Conservation (phyloP, 2,888 invertebrate species). For the Dicyrtoma fusca region DNA sequence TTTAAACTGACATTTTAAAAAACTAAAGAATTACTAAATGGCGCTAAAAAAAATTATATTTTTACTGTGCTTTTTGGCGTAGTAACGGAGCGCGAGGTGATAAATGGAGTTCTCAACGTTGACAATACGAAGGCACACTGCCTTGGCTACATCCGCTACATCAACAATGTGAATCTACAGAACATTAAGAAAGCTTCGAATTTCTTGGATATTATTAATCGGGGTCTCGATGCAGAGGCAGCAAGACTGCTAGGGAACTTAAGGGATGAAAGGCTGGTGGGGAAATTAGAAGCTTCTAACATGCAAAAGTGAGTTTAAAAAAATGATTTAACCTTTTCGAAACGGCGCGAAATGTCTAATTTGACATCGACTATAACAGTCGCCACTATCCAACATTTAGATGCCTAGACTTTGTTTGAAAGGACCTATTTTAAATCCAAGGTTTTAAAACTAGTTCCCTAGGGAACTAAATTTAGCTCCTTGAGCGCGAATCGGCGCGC, state of each 20-base stretch:
- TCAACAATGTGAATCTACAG: slow-evolving; percentile 95
- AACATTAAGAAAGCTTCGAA: slow-evolving; percentile 91
- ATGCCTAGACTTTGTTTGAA: no score
- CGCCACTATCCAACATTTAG: no score
- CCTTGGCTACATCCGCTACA: slow-evolving; percentile 89
- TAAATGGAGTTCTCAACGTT: slow-evolving; percentile 90
- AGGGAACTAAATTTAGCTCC: no score
- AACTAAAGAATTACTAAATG: background rate
- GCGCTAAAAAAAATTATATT: background rate
- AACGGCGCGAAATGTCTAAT: no score
- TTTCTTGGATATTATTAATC: slow-evolving; percentile 91
- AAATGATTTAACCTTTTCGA: no score
- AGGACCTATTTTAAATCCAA: no score
- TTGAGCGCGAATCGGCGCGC: no score
- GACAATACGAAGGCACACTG: slow-evolving; percentile 95
- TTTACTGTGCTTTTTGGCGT: no score
- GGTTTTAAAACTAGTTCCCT: no score
- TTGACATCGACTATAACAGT: no score
- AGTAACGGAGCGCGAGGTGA: slow-evolving; percentile 97
- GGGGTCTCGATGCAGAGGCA: slow-evolving; percentile 91
- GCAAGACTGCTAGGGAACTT: slow-evolving; percentile 84
- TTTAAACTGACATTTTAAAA: background rate
- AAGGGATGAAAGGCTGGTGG: slow-evolving; percentile 84
- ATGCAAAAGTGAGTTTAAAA: slow-evolving; percentile 91
- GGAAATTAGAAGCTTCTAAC: slow-evolving; percentile 85